These are phyloP conservation scores for Mycalesis mineus DNA, from an alignment of 2,888 invertebrate species.

Conservation along the genomic window DNA sequence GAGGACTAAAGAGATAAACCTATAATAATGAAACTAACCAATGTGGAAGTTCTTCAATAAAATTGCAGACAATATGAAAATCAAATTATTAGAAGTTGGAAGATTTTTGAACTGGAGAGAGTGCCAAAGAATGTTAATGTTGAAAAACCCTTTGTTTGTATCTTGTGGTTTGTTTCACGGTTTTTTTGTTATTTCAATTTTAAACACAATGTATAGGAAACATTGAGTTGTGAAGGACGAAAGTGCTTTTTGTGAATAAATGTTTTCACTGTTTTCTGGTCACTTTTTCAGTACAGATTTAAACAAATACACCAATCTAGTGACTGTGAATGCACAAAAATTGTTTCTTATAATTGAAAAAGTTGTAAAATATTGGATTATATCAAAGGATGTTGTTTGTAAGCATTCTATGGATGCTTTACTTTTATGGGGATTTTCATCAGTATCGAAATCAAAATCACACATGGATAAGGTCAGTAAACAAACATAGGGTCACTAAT, in stretches of 20 bases:
- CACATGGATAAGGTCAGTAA: conserved; percentile 69
- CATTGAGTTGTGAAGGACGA: conserved; percentile 33
- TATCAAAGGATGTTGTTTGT: conserved; percentile 34
- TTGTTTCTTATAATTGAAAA: conserved; percentile 36
- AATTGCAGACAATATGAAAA: background rate
- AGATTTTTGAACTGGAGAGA: background rate
- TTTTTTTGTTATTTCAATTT: conserved; percentile 22
- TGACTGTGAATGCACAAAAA: conserved; percentile 53
- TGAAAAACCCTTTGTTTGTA: background rate
- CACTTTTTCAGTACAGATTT: conserved; percentile 69
- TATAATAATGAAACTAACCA: background rate
- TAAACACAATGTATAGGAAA: conserved; percentile 18
- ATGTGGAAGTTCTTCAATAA: background rate
- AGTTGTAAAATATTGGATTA: conserved; percentile 35
- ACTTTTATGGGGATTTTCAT: conserved; percentile 44
- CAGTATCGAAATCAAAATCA: conserved; percentile 31
- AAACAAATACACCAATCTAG: conserved; percentile 61
- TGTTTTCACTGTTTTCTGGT: conserved; percentile 67
- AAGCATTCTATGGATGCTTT: conserved; percentile 40
- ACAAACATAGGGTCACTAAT: conserved; percentile 59
- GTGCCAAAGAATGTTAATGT: background rate
- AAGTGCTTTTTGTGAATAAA: conserved; percentile 35
- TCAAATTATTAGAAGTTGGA: background rate
- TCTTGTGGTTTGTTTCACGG: conserved; percentile 21
- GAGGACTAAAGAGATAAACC: background rate